Base-by-base conservation (phyloP, 2,888 invertebrate genomes). In the Balanococcus diminutus region DNA sequence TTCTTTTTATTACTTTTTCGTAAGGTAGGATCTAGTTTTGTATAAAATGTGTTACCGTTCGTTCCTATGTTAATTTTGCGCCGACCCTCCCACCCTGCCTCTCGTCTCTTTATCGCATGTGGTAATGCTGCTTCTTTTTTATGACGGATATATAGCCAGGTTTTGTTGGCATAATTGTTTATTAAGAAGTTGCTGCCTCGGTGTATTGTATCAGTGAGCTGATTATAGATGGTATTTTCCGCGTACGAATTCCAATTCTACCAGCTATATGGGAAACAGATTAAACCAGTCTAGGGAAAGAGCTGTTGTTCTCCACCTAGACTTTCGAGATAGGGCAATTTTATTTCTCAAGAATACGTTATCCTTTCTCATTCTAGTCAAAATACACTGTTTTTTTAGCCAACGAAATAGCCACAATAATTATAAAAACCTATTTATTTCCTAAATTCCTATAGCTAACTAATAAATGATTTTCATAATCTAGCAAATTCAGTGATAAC, bases 1-100 rank as follows among this genome's bases (percentile, higher is more conserved):
- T 61, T n/a, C 28, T 28, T 72, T 79, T 79, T 79, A 79, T 79
- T 79, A n/a, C 75, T 36, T 79, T 79, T 79, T 79, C 19, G 36
- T 32, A 32, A 28, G 75, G 19, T 32, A 36, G 19, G 25, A 28
- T 32, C 75, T 79, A 79, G 32, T 32, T 79, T 79, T 79, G 36
- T 79, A 79, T 79, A 16, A 67, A 79, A 79, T 79, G 32, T 32
- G 19, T 32, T 19, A 67, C 67, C 14, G n/a, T n/a, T n/a, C n/a
- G 19, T 32, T 79, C 75, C n/a, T n/a, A n/a, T n/a, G 36, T 8
- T 79, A 28, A 28, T 67, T 67, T 22, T 61, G 61, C 25, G 46
- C n/a, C 46, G 51, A 16, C 5, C 51, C 51, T n/a, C n/a, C n/a
- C n/a, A n/a, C n/a, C n/a, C n/a, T n/a, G n/a, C n/a, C 11, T 51